phyloP scores from a whole-genome alignment of 2,113 vertebrate species.

The Calypte anna region DNA sequence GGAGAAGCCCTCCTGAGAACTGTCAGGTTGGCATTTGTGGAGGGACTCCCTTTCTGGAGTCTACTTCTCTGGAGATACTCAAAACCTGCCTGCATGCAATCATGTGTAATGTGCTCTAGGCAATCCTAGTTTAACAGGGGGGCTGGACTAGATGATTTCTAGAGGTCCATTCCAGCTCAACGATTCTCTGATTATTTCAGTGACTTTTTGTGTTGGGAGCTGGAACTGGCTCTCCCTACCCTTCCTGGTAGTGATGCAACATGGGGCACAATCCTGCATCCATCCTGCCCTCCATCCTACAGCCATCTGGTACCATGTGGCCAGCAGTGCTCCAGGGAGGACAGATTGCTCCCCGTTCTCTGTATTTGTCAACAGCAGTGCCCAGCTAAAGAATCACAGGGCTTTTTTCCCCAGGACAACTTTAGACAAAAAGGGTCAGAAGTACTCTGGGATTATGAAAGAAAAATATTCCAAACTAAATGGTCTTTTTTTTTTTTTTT shows the following conservation, averaged over 20 bases:
- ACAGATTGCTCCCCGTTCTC: background rate
- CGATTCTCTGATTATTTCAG: too few relatives aligned
- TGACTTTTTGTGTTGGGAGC: background rate
- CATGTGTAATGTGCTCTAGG: too few relatives aligned
- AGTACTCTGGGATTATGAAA: background rate
- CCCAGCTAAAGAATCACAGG: background rate
- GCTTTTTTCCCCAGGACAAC: background rate
- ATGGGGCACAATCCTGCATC: background rate
- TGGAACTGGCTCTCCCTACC: background rate
- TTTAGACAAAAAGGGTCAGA: background rate
- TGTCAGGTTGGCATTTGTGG: too few relatives aligned
- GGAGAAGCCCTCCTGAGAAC: background rate
- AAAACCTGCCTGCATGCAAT: too few relatives aligned
- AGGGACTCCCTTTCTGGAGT: too few relatives aligned
- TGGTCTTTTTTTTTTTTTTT: background rate
- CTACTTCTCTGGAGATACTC: too few relatives aligned
- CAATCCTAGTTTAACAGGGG: too few relatives aligned
- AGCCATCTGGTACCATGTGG: background rate
- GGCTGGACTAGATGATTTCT: too few relatives aligned
- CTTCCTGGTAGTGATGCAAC: background rate
- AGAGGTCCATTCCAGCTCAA: too few relatives aligned
- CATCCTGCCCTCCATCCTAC: background rate
- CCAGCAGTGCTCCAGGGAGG: fast-evolving
- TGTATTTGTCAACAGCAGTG: background rate
- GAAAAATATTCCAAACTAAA: background rate